Evolutionary conservation across 2,888 invertebrate genomes (phyloP).

Genomic region (Autographa gamma): DNA sequence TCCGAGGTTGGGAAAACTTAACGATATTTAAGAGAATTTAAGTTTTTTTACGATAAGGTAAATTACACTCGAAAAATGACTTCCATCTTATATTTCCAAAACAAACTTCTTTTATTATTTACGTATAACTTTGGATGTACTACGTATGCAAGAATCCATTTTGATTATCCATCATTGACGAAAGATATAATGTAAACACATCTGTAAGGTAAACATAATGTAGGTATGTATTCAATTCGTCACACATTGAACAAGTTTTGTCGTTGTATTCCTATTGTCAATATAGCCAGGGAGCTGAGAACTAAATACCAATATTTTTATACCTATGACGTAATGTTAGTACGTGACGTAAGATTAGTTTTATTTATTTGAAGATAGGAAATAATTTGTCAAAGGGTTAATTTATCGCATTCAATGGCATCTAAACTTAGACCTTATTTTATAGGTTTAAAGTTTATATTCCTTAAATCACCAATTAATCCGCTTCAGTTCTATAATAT

Average conservation of each 20-base stretch:
- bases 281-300: background rate
- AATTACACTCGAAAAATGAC: background rate
- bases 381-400: too few relatives aligned
- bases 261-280: background rate
- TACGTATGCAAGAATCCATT: background rate
- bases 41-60: background rate
- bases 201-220: constrained; percentile 4
- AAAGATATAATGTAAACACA: background rate
- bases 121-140: background rate
- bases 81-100: background rate
- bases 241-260: constrained; percentile 2
- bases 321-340: too few relatives aligned
- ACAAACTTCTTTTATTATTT: background rate
- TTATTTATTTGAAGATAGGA: too few relatives aligned
- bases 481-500: constrained; percentile 30
- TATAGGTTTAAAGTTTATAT: background rate
- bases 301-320: background rate
- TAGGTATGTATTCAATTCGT: constrained; percentile 7
- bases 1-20: too few relatives aligned
- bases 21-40: too few relatives aligned
- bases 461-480: background rate
- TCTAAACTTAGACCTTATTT: background rate
- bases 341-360: too few relatives aligned
- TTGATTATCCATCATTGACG: background rate
- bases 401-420: too few relatives aligned